These are phyloP conservation scores for Ptilorrhoa leucosticta DNA, from an alignment of 2,113 vertebrate species.

Conservation along the genomic window DNA sequence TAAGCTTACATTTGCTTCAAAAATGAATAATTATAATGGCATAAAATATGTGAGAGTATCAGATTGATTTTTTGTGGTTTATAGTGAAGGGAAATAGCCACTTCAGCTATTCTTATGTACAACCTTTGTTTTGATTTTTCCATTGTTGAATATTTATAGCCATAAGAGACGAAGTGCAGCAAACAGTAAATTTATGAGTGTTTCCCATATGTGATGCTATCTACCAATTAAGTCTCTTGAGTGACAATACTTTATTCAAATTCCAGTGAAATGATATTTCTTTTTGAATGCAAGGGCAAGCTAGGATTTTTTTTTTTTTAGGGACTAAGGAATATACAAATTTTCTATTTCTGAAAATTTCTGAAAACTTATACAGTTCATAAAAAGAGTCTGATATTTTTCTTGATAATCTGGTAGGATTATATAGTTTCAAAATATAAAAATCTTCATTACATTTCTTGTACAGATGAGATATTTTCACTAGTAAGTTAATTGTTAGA, in stretches of 20 bases:
- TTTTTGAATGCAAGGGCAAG: not conserved
- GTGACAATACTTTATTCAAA: not conserved
- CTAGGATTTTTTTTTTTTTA: not conserved
- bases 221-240: not conserved
- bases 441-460: not conserved
- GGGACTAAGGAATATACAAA: not conserved
- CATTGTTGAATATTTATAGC: not conserved
- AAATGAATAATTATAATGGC: not conserved
- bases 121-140: not conserved
- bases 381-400: not conserved
- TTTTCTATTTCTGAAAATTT: not conserved
- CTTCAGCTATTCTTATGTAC: not conserved
- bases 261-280: not conserved
- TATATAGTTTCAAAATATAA: not conserved
- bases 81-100: not conserved
- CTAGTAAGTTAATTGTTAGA: not conserved
- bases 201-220: not conserved
- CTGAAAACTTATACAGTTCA: not conserved
- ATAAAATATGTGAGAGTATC: not conserved
- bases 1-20: not conserved
- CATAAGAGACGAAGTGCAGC: not conserved
- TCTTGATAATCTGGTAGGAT: not conserved
- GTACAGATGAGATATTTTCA: not conserved
- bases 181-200: not conserved
- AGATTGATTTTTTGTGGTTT: not conserved